Evolutionary conservation across 2,797 vertebrate genomes (phyloP).

Genomic region (Microchirus variegatus): DNA sequence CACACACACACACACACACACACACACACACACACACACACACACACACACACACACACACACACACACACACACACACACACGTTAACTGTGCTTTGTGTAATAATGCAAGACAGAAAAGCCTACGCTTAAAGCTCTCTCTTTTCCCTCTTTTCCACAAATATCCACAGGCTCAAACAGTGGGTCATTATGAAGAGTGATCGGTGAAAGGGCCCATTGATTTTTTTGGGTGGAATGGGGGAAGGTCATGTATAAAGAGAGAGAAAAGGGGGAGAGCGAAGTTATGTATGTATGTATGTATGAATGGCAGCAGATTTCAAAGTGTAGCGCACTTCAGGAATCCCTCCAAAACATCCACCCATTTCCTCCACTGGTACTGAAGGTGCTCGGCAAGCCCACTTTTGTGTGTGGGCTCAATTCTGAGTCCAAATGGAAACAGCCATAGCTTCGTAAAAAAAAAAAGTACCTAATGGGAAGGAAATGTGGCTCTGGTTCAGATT

Average conservation of each 20-base stretch:
- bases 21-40: neutral
- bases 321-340: conserved; percentile 48
- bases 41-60: conserved; percentile 20
- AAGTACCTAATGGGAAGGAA: conserved; percentile 44
- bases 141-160: conserved; percentile 63
- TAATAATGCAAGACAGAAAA: conserved; percentile 67
- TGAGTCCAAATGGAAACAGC: conserved; percentile 51
- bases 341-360: conserved; percentile 62
- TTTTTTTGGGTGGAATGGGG: conserved; percentile 59
- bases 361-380: conserved; percentile 61
- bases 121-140: conserved; percentile 58
- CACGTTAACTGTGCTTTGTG: conserved; percentile 51
- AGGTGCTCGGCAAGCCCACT: conserved; percentile 36
- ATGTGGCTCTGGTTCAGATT: conserved; percentile 47
- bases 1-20: neutral
- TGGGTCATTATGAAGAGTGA: conserved; percentile 71
- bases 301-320: conserved; percentile 46
- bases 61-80: conserved; percentile 1
- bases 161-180: conserved; percentile 64
- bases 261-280: conserved; percentile 19
- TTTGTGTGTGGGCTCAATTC: conserved; percentile 29
- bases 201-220: conserved; percentile 80
- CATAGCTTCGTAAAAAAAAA: conserved; percentile 47
- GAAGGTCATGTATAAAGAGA: conserved; percentile 59
- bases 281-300: conserved; percentile 45